Evolutionary conservation across 2,888 invertebrate genomes (phyloP), one percentile per base, ranked within the genome.

Genomic region (Chalcis sispes): DNA sequence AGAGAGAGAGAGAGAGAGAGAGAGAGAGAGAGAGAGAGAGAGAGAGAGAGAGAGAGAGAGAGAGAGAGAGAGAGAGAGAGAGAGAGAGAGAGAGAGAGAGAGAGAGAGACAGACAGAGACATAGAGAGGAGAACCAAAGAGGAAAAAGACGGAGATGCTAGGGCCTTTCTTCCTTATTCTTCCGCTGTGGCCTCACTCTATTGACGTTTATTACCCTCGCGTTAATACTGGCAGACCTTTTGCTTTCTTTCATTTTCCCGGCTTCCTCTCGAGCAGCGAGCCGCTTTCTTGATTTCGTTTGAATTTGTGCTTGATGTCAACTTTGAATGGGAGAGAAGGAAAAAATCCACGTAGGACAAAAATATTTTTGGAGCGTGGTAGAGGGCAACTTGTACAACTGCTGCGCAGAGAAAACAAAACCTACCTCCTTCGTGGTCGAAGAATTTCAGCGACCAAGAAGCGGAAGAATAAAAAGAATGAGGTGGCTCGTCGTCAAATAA

Each of bases 161-260:
- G 52, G 4, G n/a, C n/a, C 59, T 54, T 65, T 48, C 66, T 36
- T 42, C 52, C 18, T 69, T 67, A 50, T 42, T 65, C 73, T 66
- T 66, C 42, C 50, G 27, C 1, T 64, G 25, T 13, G 50, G 50
- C 27, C 20, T 58, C 27, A 15, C 23, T 48, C 62, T 62, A 74
- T 69, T 50, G 72, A 73, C 66, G 59, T 56, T 66, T 52, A 59
- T 66, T 66, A 32, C 56, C 2, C 59, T 20, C 66, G 8, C 10
- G 64, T 64, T 72, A 72, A 64, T 72, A 56, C 72, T 36, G 42
- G n/a, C n/a, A 25, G 25, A 13, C 8, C 46, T 58, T 36, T 46
- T 64, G 56, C 54, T 40, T 50, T 56, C 27, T 46, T 54, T 50
- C 52, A 42, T 36, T 15, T n/a, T 8, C 56, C n/a, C 27, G 40